phyloP scores from a whole-genome alignment of 2,888 invertebrate species.

The Chloroclystis v-ata region DNA sequence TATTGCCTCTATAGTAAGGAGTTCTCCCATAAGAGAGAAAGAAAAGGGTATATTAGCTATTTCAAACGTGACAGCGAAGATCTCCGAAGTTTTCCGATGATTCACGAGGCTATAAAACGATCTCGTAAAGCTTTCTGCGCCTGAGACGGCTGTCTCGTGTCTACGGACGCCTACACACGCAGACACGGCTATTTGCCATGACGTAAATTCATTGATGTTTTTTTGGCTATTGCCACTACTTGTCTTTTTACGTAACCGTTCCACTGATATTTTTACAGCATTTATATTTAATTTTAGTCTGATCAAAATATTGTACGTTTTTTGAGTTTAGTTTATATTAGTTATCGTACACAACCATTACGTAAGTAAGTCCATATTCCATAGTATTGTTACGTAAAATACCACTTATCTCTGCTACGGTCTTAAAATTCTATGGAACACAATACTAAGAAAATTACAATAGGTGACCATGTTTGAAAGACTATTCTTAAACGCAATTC shows the following conservation, averaged over 20 bases:
- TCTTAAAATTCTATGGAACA: no score
- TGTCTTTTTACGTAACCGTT: constrained; percentile 17
- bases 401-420: no score
- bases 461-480: no score
- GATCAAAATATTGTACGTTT: neutral
- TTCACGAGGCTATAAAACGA: constrained; percentile 10
- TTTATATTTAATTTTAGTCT: no score
- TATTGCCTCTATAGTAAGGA: constrained; percentile 54
- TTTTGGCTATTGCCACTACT: constrained; percentile 34
- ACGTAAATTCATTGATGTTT: constrained; percentile 66
- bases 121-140: constrained; percentile 45
- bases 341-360: no score
- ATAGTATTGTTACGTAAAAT: no score
- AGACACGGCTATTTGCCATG: constrained; percentile 50
- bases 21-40: constrained; percentile 49
- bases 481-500: no score
- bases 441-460: no score
- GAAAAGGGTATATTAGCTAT: constrained; percentile 33
- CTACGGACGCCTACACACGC: constrained; percentile 35
- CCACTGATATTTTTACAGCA: no score
- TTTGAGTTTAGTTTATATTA: no score
- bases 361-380: no score
- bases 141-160: constrained; percentile 37
- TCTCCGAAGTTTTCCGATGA: constrained; percentile 43
- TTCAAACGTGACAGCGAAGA: constrained; percentile 36